Percentiles rank a stretch among this genome's conserved stretches.
These are phyloP conservation scores for Lasaia peninsularis DNA, from an alignment of 1,140 invertebrate genomes.

Conservation along the genomic window DNA sequence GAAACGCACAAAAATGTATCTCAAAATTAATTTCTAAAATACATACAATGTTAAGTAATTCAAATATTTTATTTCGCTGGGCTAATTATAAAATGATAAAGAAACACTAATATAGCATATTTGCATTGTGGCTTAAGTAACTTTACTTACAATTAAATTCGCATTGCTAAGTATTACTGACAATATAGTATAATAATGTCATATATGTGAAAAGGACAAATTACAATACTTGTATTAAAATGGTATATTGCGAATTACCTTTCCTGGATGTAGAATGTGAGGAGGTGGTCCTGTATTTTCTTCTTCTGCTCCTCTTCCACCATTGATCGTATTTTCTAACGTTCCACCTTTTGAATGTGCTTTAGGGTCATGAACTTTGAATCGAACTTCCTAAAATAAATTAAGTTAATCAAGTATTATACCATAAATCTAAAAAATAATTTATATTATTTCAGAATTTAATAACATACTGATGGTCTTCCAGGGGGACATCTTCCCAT, in stretches of 20 bases:
- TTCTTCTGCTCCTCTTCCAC: slow-evolving; percentile 80
- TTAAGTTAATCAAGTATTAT: neutral
- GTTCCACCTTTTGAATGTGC: slow-evolving; percentile 93
- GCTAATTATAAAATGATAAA: neutral
- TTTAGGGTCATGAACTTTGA: slow-evolving; percentile 95
- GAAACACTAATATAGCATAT: neutral
- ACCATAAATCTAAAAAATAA: too few species aligned
- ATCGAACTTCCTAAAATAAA: slow-evolving; percentile 90
- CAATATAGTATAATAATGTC: too few species aligned
- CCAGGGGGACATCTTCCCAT: slow-evolving; percentile 66
- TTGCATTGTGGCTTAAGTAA: too few species aligned
- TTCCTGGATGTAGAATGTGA: slow-evolving; percentile 87
- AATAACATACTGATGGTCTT: slow-evolving; percentile 63
- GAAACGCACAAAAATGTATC: slow-evolving; percentile 80
- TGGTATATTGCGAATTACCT: slow-evolving; percentile 71
- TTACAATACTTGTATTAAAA: neutral
- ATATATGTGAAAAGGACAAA: neutral
- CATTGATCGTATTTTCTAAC: slow-evolving; percentile 93
- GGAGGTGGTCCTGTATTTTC: slow-evolving; percentile 82
- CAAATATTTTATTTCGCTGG: slow-evolving; percentile 11
- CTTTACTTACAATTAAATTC: too few species aligned
- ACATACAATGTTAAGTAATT: too few species aligned
- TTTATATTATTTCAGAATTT: neutral
- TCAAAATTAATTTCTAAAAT: slow-evolving; percentile 64
- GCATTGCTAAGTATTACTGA: too few species aligned